Evolutionary conservation across 2,797 vertebrate genomes (phyloP).

Genomic region (Leontocebus nigricollis): DNA sequence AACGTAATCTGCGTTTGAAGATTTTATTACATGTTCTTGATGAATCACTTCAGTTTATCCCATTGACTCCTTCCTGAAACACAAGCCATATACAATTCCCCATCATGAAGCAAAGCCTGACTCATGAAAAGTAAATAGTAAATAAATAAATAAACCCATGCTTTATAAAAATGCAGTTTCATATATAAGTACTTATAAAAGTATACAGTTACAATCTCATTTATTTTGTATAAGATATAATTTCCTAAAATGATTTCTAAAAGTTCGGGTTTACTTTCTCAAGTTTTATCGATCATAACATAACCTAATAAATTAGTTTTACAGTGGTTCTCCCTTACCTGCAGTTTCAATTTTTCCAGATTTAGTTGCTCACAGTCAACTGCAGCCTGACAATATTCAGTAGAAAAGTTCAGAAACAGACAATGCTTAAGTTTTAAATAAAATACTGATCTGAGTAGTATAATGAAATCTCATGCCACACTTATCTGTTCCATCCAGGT

Average conservation of each 20-base stretch:
- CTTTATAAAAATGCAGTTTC: not conserved
- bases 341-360: not conserved
- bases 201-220: not conserved
- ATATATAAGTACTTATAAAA: not conserved
- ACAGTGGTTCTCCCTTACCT: not conserved
- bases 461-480: not conserved
- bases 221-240: not conserved
- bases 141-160: not conserved
- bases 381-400: not conserved
- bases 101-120: not conserved
- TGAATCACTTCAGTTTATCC: constrained; percentile 4
- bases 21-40: constrained; percentile 28
- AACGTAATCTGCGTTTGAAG: not conserved
- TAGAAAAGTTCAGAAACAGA: not conserved
- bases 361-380: not conserved
- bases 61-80: not conserved
- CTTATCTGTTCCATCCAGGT: not conserved
- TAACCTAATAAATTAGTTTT: not conserved
- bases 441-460: not conserved
- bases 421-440: not conserved
- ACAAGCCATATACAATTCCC: not conserved
- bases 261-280: not conserved
- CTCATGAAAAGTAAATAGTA: not conserved
- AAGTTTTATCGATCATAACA: not conserved
- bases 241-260: not conserved